Conservation (phyloP, 2,888 invertebrate genomes). For the Cryptops parisi region DNA sequence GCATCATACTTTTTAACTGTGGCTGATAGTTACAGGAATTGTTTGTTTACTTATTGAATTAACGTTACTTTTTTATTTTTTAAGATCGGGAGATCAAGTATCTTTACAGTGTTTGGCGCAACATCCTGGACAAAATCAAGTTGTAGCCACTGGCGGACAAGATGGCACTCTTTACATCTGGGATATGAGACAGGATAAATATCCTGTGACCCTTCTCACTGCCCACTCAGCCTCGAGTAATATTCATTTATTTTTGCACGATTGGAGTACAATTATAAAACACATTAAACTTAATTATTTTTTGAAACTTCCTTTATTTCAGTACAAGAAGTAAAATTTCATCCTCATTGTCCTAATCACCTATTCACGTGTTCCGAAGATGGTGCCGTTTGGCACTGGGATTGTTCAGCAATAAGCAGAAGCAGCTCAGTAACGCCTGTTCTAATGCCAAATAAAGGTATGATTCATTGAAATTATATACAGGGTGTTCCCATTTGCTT, state of each 20-base stretch:
- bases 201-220: conserved; percentile 63
- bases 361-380: conserved; percentile 63
- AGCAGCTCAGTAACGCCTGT: not conserved
- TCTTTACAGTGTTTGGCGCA: conserved; percentile 53
- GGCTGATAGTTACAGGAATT: not conserved
- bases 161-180: conserved; percentile 76
- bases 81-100: conserved; percentile 28
- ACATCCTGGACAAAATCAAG: conserved; percentile 78
- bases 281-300: too few relatives aligned
- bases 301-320: conserved; percentile 32
- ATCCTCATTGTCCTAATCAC: conserved; percentile 69
- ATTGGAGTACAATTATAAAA: too few relatives aligned
- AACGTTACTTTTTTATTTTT: conserved; percentile 2
- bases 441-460: not conserved
- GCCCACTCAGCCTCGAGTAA: conserved; percentile 28
- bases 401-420: conserved; percentile 3
- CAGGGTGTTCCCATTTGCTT: too few relatives aligned
- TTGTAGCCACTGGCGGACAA: conserved; percentile 68
- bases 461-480: too few relatives aligned
- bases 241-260: too few relatives aligned
- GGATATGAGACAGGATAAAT: conserved; percentile 72
- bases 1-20: not conserved
- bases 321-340: conserved; percentile 75
- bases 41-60: not conserved
- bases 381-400: conserved; percentile 83